These are phyloP conservation scores for Osmoderma eremita DNA, from an alignment of 2,888 invertebrate genomes.

Conservation along the genomic window DNA sequence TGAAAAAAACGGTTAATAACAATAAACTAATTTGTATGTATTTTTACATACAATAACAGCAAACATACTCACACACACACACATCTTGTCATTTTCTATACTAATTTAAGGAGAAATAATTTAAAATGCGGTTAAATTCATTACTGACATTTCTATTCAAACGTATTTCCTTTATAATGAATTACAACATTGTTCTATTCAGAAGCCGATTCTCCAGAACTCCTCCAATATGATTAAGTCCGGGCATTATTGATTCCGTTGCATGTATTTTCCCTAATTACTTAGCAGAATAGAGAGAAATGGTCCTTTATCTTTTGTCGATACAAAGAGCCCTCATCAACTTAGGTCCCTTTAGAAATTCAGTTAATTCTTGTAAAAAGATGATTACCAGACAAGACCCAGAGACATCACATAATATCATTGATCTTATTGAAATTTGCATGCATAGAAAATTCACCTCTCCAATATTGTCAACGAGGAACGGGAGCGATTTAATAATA, in stretches of 20 bases:
- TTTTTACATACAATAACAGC: too few relatives aligned
- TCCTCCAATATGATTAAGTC: conserved; percentile 32
- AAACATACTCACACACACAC: too few relatives aligned
- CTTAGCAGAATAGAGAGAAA: conserved; percentile 39
- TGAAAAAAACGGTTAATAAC: too few relatives aligned
- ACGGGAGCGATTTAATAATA: conserved; percentile 23
- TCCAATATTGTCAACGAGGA: conserved; percentile 27
- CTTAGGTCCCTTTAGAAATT: conserved; percentile 42
- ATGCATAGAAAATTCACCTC: conserved; percentile 17
- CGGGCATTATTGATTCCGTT: conserved; percentile 28
- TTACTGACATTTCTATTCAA: too few relatives aligned
- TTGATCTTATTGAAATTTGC: conserved; percentile 41
- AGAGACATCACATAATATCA: conserved; percentile 39
- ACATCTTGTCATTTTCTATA: too few relatives aligned
- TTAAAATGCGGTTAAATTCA: too few relatives aligned
- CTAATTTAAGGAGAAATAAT: too few relatives aligned
- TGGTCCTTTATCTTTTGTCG: conserved; percentile 40
- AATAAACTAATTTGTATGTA: too few relatives aligned
- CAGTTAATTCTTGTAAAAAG: conserved; percentile 43
- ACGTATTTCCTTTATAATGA: too few relatives aligned
- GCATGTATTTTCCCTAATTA: conserved; percentile 40
- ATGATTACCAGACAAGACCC: conserved; percentile 43
- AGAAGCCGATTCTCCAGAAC: conserved; percentile 1
- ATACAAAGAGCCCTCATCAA: conserved; percentile 42
- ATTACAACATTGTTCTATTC: conserved; percentile 16